phyloP scores from a whole-genome alignment of 2,113 vertebrate genomes.

The Grallaria varia region DNA sequence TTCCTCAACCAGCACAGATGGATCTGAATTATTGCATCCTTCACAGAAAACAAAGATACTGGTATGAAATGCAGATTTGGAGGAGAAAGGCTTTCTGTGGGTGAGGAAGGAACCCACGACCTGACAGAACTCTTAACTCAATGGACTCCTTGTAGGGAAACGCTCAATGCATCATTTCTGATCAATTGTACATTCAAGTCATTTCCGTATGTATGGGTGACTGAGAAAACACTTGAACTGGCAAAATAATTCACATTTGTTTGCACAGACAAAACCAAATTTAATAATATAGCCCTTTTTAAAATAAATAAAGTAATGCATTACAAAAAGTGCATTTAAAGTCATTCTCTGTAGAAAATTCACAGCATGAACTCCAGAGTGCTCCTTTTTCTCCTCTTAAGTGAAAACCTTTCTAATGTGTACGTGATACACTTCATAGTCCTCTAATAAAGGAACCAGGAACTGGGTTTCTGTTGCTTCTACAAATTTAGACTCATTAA shows the following conservation, averaged over 20 bases:
- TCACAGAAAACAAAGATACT: background rate
- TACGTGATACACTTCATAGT: background rate
- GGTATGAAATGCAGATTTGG: background rate
- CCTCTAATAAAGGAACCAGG: background rate
- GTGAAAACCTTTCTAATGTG: background rate
- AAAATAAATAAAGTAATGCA: background rate
- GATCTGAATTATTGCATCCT: background rate
- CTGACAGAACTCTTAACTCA: background rate
- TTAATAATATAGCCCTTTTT: background rate
- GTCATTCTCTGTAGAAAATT: background rate
- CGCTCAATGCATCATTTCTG: conserved; percentile 2
- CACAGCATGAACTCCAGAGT: background rate
- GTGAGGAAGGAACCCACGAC: background rate
- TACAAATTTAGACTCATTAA: background rate
- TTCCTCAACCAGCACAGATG: background rate
- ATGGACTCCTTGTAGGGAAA: background rate
- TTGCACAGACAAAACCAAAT: conserved; percentile 17
- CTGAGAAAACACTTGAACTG: conserved; percentile 36
- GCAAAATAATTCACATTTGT: conserved; percentile 41
- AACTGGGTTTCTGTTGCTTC: background rate
- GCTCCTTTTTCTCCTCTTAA: background rate
- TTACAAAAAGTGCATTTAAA: background rate
- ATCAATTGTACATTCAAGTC: conserved; percentile 4
- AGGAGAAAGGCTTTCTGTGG: conserved; percentile 12
- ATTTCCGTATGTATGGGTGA: conserved; percentile 26